Percentiles rank a stretch among this genome's conserved stretches.
phyloP scores from a whole-genome alignment of 2,888 invertebrate species.

The Cerastis rubricosa region DNA sequence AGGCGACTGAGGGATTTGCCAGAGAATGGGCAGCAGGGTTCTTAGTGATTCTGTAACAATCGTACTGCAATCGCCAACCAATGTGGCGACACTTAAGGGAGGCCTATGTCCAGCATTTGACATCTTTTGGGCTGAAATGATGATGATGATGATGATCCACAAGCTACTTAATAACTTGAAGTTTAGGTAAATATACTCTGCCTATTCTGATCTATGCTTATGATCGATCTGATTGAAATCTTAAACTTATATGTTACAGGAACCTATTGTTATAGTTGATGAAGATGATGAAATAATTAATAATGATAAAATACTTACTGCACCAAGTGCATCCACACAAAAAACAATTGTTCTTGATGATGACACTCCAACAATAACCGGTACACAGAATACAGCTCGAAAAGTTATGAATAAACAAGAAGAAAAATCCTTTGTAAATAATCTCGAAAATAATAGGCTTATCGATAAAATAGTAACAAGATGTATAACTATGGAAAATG shows the following conservation, averaged over 20 bases:
- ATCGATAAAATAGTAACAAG: conserved; percentile 74
- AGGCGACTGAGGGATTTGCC: too few relatives aligned
- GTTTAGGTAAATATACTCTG: too few relatives aligned
- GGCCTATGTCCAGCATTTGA: too few relatives aligned
- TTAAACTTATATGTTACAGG: conserved; percentile 19
- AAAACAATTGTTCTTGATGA: conserved; percentile 54
- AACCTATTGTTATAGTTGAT: conserved; percentile 41
- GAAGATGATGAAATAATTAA: conserved; percentile 30
- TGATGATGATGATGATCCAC: too few relatives aligned
- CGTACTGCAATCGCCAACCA: too few relatives aligned
- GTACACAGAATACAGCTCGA: neutral
- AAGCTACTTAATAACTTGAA: too few relatives aligned
- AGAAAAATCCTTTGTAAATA: conserved; percentile 48
- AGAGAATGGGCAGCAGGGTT: too few relatives aligned
- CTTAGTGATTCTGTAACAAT: too few relatives aligned
- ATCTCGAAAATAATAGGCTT: conserved; percentile 67
- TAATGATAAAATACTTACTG: neutral
- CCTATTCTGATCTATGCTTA: too few relatives aligned
- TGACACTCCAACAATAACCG: conserved; percentile 22
- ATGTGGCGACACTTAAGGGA: too few relatives aligned
- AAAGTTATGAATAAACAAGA: neutral
- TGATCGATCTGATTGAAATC: neutral
- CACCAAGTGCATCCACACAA: neutral
- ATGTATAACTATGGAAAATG: conserved; percentile 73
- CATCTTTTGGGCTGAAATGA: too few relatives aligned